Evolutionary conservation across 2,113 vertebrate species (phyloP).

Genomic region (Neogale vison): DNA sequence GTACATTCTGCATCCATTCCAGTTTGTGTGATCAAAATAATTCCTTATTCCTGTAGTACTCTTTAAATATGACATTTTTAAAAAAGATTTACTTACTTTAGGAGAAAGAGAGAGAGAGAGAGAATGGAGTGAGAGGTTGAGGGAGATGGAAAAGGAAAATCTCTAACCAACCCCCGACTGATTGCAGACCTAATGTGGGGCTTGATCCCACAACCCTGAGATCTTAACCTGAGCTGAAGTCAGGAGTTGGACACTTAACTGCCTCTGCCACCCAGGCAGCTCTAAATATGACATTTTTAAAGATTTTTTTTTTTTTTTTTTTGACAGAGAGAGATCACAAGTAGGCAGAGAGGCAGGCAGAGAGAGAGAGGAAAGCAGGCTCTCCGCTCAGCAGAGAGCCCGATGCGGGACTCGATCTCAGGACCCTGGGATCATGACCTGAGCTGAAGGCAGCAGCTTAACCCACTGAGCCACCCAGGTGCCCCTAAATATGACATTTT

Average conservation of each 20-base stretch:
- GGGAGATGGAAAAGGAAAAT: neutral
- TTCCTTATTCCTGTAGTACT: neutral
- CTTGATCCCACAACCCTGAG: neutral
- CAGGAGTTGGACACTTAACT: neutral
- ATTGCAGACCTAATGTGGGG: neutral
- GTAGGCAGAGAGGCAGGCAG: too few relatives aligned
- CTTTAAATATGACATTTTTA: neutral
- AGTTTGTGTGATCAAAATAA: neutral
- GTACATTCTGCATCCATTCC: neutral
- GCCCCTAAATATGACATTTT: neutral
- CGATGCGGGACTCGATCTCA: too few relatives aligned
- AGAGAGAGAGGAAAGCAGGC: too few relatives aligned
- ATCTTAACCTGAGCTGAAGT: neutral
- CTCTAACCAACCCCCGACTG: neutral
- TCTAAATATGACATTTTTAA: neutral
- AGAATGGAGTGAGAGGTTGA: neutral
- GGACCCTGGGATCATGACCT: too few relatives aligned
- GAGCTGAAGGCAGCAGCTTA: too few relatives aligned
- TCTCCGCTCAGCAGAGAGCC: too few relatives aligned
- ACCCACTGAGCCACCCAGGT: neutral
- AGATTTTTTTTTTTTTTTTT: too few relatives aligned
- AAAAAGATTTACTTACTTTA: neutral
- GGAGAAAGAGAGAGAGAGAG: neutral
- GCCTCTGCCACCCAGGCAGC: neutral
- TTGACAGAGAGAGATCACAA: too few relatives aligned